Evolutionary conservation across 2,113 vertebrate genomes (phyloP).

Genomic region (Pelusios castaneus): DNA sequence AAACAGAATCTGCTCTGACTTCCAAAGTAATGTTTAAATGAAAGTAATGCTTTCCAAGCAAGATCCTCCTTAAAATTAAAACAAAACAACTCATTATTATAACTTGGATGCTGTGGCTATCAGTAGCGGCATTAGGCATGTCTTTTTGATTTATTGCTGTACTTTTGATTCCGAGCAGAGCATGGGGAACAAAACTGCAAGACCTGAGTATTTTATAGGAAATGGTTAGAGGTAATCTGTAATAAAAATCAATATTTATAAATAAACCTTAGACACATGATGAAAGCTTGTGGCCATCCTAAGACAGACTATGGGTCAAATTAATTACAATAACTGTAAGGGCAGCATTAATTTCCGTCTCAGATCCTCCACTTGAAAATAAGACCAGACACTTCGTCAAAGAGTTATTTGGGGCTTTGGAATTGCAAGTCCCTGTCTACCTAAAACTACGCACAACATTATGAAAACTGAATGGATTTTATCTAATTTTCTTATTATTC

Average conservation of each 20-base stretch:
- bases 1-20: conserved; percentile 71
- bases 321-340: conserved; percentile 49
- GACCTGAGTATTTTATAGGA: conserved; percentile 32
- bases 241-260: conserved; percentile 53
- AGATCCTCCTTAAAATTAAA: conserved; percentile 31
- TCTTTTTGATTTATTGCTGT: conserved; percentile 25
- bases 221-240: conserved; percentile 47
- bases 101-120: not conserved
- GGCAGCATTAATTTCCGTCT: conserved; percentile 47
- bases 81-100: not conserved
- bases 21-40: conserved; percentile 59
- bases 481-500: conserved; percentile 45
- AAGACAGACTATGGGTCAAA: conserved; percentile 45
- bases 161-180: conserved; percentile 14
- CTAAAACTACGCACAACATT: not conserved
- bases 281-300: conserved; percentile 41
- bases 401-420: not conserved
- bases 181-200: conserved; percentile 12
- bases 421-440: conserved; percentile 20
- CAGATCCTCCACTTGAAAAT: conserved; percentile 27
- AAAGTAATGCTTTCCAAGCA: conserved; percentile 50
- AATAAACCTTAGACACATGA: conserved; percentile 36
- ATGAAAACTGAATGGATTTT: conserved; percentile 54
- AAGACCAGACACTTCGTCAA: not conserved
- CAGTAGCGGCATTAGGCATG: not conserved